These are phyloP conservation scores for Caerostris extrusa DNA, from an alignment of 1,140 invertebrate genomes.

Conservation along the genomic window DNA sequence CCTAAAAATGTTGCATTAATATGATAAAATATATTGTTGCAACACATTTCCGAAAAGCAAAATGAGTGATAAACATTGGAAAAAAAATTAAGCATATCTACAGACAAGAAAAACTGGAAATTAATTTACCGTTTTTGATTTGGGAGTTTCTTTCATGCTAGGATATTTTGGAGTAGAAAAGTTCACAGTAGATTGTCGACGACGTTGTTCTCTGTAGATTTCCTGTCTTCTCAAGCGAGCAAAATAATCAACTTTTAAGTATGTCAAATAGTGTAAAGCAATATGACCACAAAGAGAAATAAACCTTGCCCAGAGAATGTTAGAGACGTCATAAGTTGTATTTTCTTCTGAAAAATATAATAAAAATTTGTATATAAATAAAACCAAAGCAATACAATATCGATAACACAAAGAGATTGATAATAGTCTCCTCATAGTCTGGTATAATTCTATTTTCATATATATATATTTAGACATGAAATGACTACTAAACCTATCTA, in stretches of 20 bases:
- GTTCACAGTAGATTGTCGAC: constrained; percentile 27
- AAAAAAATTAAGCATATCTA: too few species aligned
- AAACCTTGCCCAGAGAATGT: constrained; percentile 31
- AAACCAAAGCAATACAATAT: not conserved
- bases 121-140: constrained; percentile 41
- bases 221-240: constrained; percentile 46
- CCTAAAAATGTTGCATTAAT: too few species aligned
- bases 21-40: too few species aligned
- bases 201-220: constrained; percentile 27
- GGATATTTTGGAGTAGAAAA: constrained; percentile 49
- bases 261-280: constrained; percentile 61
- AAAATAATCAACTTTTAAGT: constrained; percentile 68
- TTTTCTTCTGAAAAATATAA: constrained; percentile 21
- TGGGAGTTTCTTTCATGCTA: not conserved
- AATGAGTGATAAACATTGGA: too few species aligned
- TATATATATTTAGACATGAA: not conserved
- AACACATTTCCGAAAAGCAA: too few species aligned
- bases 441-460: not conserved
- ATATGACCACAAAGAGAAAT: constrained; percentile 65
- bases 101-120: not conserved
- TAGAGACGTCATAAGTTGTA: constrained; percentile 1
- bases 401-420: not conserved
- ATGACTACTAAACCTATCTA: not conserved
- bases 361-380: not conserved
- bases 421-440: too few species aligned